phyloP scores from a whole-genome alignment of 2,888 invertebrate genomes.

The Phanerotoma sp. region DNA sequence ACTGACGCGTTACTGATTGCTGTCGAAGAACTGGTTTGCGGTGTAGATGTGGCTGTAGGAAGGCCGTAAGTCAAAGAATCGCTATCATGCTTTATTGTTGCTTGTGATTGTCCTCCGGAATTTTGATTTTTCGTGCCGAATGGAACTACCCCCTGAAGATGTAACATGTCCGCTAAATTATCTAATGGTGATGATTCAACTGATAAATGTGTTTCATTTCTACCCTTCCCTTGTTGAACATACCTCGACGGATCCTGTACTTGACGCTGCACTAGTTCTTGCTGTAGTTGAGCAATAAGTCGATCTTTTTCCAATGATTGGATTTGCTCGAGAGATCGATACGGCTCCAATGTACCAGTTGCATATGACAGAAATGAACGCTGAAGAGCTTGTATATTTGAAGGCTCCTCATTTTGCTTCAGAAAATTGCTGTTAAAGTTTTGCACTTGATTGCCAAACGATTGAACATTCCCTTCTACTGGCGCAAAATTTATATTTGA shows the following conservation, averaged over 20 bases:
- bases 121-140: constrained; percentile 4
- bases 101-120: neutral
- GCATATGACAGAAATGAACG: constrained; percentile 39
- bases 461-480: constrained; percentile 30
- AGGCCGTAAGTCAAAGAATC: no score
- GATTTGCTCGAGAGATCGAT: constrained; percentile 43
- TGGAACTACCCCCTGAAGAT: no score
- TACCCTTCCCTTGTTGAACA: constrained; percentile 36
- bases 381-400: constrained; percentile 1
- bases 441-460: constrained; percentile 32
- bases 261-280: constrained; percentile 32
- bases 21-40: neutral
- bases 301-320: constrained; percentile 50
- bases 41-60: no score
- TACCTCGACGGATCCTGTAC: constrained; percentile 32
- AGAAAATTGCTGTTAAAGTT: constrained; percentile 29
- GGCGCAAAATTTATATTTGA: constrained; percentile 48
- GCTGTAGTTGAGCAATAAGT: constrained; percentile 47
- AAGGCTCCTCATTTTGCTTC: neutral
- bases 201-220: no score
- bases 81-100: no score
- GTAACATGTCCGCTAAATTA: no score
- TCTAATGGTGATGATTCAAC: no score
- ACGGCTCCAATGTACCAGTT: constrained; percentile 44
- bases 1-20: constrained; percentile 10